A percentile compares a stretch with the other conserved stretches of the same genome.
phyloP scores from a whole-genome alignment of 2,113 vertebrate species.

The Rhombomys opimus region DNA sequence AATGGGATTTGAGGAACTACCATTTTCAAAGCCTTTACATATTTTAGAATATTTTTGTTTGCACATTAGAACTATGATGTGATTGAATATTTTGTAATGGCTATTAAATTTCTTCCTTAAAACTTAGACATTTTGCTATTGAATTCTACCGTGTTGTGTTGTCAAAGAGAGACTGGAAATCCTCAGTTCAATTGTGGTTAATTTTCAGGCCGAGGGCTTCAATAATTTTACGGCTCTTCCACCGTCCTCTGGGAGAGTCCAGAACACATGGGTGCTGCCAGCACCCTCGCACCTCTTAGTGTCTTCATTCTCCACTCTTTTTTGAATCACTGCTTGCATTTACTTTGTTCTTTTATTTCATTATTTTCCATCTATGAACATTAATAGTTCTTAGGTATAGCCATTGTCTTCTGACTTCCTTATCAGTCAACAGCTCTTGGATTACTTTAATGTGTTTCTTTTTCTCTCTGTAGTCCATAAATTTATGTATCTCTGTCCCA shows the following conservation, averaged over 20 bases:
- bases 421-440: not conserved
- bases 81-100: not conserved
- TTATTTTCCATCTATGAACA: not conserved
- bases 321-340: not conserved
- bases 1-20: not conserved
- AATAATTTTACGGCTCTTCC: not conserved
- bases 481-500: not conserved
- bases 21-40: constrained; percentile 14
- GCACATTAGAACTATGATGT: not conserved
- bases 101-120: constrained; percentile 15
- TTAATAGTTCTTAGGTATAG: not conserved
- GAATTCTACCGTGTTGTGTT: not conserved
- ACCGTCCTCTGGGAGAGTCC: not conserved
- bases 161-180: not conserved
- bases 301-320: not conserved
- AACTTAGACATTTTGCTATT: not conserved
- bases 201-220: not conserved
- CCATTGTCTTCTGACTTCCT: not conserved
- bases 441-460: not conserved
- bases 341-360: not conserved
- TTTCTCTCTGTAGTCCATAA: not conserved
- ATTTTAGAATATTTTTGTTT: constrained; percentile 42
- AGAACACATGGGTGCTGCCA: not conserved
- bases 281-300: not conserved
- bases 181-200: not conserved